Evolutionary conservation across 2,113 vertebrate species (phyloP), one percentile per base, ranked within the genome.

Genomic region (Albula goreensis): DNA sequence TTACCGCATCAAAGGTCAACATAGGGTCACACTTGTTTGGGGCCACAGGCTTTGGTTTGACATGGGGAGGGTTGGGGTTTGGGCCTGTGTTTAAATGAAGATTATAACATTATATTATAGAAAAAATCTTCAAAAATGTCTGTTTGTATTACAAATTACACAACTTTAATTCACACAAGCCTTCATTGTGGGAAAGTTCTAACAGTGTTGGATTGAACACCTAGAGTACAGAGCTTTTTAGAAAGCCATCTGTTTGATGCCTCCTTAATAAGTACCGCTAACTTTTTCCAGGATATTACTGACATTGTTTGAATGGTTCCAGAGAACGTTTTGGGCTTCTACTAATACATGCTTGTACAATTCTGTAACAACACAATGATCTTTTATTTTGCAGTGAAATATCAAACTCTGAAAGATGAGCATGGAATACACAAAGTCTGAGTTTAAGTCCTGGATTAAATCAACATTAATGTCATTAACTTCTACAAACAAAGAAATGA

Each of bases 21-120:
- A 50, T 78, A 0, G 94, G 94, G 89, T 96, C 94, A 90, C 96
- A 96, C 88, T 92, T 95, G 48, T 89, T 70, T 11, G 96, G 96
- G 2, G 95, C 93, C 0, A 93, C 94, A 8, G 95, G 95, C 84
- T 90, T 95, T 3, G 93, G 94, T 87, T 95, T 94, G 83, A 92
- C 84, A 83, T 93, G 94, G 86, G 5, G 88, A 0, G 63, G 70
- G 83, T 94, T 52, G 10, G 94, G 94, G 88, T 96, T 96, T 13
- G 92, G 85, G 56, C 95, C 95, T 96, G 87, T 11, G 86, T 66
- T 81, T 0, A 81, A 90, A 9, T 19, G 89, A 19, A 48, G 78
- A 2, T 50, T 13, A 17, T 50, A 79, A 78, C 86, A 50, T 70
- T 10, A 41, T 41, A 41, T 41, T 41, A 41, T 41, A 41, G 31